Evolutionary conservation across 1,140 invertebrate species (phyloP).

Genomic region (Drosophila quadrilineata): DNA sequence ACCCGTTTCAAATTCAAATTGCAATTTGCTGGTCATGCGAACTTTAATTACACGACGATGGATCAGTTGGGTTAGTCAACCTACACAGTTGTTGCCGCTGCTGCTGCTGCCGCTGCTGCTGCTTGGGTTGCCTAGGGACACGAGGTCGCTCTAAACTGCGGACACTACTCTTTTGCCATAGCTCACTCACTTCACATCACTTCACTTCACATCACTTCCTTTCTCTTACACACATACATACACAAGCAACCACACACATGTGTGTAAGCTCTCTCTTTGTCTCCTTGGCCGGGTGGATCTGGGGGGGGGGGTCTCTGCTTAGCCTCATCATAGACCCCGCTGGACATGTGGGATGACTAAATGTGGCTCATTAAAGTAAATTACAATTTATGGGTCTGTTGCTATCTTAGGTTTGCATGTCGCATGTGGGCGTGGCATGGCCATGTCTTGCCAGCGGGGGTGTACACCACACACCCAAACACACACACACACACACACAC

Average conservation of each 20-base stretch:
- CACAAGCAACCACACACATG: too few relatives aligned
- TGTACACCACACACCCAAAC: background rate
- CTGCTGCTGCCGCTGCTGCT: too few relatives aligned
- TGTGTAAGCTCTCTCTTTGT: too few relatives aligned
- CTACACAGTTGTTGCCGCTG: too few relatives aligned
- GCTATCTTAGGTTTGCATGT: slow-evolving; percentile 69
- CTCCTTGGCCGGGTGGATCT: too few relatives aligned
- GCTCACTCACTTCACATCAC: background rate
- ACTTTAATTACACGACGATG: slow-evolving; percentile 69
- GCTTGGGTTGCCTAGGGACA: slow-evolving; percentile 25
- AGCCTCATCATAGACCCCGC: slow-evolving; percentile 29
- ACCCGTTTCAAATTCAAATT: slow-evolving; percentile 67
- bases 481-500: background rate
- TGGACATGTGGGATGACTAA: slow-evolving; percentile 56
- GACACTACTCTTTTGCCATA: slow-evolving; percentile 12
- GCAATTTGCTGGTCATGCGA: slow-evolving; percentile 70
- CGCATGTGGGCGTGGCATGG: slow-evolving; percentile 60
- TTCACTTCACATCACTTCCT: slow-evolving; percentile 1
- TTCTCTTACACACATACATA: too few relatives aligned
- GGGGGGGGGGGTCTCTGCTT: background rate
- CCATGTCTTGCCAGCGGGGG: slow-evolving; percentile 1
- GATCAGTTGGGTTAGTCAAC: too few relatives aligned
- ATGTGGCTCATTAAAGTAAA: slow-evolving; percentile 75
- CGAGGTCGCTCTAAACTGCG: background rate
- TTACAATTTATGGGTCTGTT: slow-evolving; percentile 62